Evolutionary conservation across 35 echinoderm and acorn worm genomes (phyloP), one percentile per base, ranked within the genome.

Genomic region (Apostichopus parvimensis): DNA sequence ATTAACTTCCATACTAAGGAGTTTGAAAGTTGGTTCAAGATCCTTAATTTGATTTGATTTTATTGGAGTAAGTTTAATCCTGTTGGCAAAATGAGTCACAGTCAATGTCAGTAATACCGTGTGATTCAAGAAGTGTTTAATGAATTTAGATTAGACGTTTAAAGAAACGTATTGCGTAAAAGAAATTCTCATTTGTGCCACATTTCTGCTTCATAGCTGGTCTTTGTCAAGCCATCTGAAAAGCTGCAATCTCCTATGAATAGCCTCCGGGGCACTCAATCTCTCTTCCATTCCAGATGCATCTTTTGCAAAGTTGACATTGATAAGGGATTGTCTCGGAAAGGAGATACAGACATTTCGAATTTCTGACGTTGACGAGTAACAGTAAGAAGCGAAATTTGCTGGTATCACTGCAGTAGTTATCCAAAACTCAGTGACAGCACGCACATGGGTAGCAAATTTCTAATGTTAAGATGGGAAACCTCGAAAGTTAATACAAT

Each of bases 281-380:
- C 15, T 75, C 71, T 18, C 17, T 59, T 84, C 9, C 81, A 58
- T 84, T 84, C 57, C 15, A 84, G 81, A 20, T 84, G 81, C 57
- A 84, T 84, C 81, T 24, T 20, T 84, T 84, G 81, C 81, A 59
- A 57, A 20, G 81, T 84, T 84, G 81, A 84, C 81, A 84, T 84
- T 84, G 81, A 84, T 54, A 84, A 25, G 81, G 57, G 81, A 84
- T 84, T 84, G 81, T 84, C 81, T 59, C 9, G 8, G 81, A 59
- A 84, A 84, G 55, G 81, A 84, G 81, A 84, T 84, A 59, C 81
- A 18, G 20, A 84, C 14, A 57, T 84, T 84, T 84, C 54, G 55
- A 56, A 22, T 84, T 84, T 84, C 55, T 84, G 81, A 84, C 81
- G 81, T 84, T 84, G 81, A 84, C 57, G 57, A 84, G 81, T 84